phyloP scores from a whole-genome alignment of 2,113 vertebrate genomes.

The Gadus chalcogrammus region DNA sequence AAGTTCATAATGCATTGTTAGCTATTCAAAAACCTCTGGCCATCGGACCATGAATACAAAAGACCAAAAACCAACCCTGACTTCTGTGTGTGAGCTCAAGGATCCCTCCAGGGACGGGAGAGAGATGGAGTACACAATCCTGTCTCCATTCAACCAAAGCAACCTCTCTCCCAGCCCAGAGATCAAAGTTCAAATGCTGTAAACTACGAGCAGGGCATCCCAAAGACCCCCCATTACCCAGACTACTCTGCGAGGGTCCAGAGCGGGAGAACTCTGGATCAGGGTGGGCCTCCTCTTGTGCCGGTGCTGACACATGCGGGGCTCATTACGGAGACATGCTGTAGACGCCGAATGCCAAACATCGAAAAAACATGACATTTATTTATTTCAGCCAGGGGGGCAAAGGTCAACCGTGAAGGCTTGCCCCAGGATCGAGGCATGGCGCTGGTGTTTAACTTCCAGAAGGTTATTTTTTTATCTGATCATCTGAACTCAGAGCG shows the following conservation, averaged over 20 bases:
- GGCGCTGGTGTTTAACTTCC: background rate
- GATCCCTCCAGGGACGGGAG: background rate
- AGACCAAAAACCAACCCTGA: background rate
- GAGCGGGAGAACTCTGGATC: slow-evolving; percentile 4
- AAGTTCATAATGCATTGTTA: slow-evolving; percentile 41
- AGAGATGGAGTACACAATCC: slow-evolving; percentile 12
- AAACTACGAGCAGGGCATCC: slow-evolving; percentile 48
- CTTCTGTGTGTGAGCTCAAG: background rate
- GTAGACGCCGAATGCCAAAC: slow-evolving; percentile 17
- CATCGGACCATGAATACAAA: background rate
- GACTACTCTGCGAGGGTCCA: slow-evolving; percentile 39
- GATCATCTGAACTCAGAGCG: background rate
- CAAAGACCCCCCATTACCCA: slow-evolving; percentile 51
- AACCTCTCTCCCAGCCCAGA: slow-evolving; percentile 13
- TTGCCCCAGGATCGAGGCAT: background rate
- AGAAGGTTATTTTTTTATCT: background rate
- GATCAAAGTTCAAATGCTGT: slow-evolving; percentile 58
- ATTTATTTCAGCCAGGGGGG: background rate
- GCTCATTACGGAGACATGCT: slow-evolving; percentile 46
- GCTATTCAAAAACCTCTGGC: slow-evolving; percentile 24
- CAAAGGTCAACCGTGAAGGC: slow-evolving; percentile 15
- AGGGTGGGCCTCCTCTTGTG: slow-evolving; percentile 26
- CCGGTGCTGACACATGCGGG: slow-evolving; percentile 13
- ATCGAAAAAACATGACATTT: background rate
- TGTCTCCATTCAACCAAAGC: slow-evolving; percentile 20